These are phyloP conservation scores for Drosophila meridionalis DNA, from an alignment of 2,888 invertebrate genomes.

Conservation along the genomic window DNA sequence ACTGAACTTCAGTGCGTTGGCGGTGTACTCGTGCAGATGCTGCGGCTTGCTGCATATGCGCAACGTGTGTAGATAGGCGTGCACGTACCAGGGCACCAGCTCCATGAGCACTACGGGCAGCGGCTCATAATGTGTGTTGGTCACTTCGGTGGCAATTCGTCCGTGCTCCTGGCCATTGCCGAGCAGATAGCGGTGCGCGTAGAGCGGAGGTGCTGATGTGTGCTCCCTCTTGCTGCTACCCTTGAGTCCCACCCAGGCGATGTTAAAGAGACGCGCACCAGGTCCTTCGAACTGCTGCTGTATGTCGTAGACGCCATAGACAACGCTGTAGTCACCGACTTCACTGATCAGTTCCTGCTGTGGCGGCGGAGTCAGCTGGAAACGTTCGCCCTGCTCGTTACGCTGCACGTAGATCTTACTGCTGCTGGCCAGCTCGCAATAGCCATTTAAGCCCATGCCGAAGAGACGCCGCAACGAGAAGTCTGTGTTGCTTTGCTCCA, in stretches of 20 bases:
- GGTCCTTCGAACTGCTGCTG: conserved; percentile 82
- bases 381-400: conserved; percentile 87
- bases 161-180: conserved; percentile 97
- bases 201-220: conserved; percentile 87
- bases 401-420: conserved; percentile 94
- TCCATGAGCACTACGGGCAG: conserved; percentile 94
- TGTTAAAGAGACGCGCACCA: conserved; percentile 88
- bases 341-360: conserved; percentile 87
- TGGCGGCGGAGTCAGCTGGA: conserved; percentile 88
- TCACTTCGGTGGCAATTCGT: conserved; percentile 93
- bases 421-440: conserved; percentile 92
- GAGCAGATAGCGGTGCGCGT: conserved; percentile 92
- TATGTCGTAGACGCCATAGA: conserved; percentile 90
- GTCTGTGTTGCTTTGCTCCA: conserved; percentile 87
- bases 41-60: conserved; percentile 57
- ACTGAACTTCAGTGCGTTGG: conserved; percentile 85
- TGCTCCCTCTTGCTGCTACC: conserved; percentile 25
- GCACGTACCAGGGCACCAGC: conserved; percentile 95
- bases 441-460: conserved; percentile 92
- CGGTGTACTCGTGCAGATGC: conserved; percentile 43
- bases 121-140: conserved; percentile 91
- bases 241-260: conserved; percentile 86
- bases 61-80: conserved; percentile 95
- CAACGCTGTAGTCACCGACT: conserved; percentile 89
- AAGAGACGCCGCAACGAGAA: conserved; percentile 95